phyloP scores from a whole-genome alignment of 1,140 invertebrate genomes.

The Ceratosolen fusciceps region DNA sequence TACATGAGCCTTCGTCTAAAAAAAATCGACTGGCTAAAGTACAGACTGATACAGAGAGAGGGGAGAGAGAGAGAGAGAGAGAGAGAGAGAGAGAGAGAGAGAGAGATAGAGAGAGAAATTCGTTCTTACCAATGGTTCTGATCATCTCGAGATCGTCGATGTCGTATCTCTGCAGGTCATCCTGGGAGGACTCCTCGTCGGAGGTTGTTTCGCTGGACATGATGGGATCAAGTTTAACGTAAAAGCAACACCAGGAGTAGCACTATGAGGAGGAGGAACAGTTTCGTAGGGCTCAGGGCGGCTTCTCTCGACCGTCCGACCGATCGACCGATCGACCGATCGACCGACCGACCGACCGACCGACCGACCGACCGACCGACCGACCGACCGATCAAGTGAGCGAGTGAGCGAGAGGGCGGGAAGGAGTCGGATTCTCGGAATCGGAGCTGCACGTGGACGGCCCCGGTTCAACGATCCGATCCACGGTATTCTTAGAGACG shows the following conservation, averaged over 20 bases:
- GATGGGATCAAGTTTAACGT: neutral
- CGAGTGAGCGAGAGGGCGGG: too few relatives aligned
- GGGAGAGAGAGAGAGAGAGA: too few relatives aligned
- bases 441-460: neutral
- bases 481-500: constrained; percentile 56
- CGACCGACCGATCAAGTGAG: too few relatives aligned
- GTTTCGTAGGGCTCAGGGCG: neutral
- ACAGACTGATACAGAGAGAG: too few relatives aligned
- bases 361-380: too few relatives aligned
- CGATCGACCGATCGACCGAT: too few relatives aligned
- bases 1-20: too few relatives aligned
- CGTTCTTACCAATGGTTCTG: constrained; percentile 83
- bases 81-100: too few relatives aligned
- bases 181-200: constrained; percentile 70
- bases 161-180: constrained; percentile 79
- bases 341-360: too few relatives aligned
- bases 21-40: too few relatives aligned
- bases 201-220: constrained; percentile 65
- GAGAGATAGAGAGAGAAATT: too few relatives aligned
- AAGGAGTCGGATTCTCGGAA: neutral
- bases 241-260: neutral
- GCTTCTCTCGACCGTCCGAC: neutral
- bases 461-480: constrained; percentile 58
- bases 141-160: constrained; percentile 85
- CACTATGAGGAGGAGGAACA: neutral